Conservation (phyloP, 2,113 vertebrate genomes). For the Antigone vipio region DNA sequence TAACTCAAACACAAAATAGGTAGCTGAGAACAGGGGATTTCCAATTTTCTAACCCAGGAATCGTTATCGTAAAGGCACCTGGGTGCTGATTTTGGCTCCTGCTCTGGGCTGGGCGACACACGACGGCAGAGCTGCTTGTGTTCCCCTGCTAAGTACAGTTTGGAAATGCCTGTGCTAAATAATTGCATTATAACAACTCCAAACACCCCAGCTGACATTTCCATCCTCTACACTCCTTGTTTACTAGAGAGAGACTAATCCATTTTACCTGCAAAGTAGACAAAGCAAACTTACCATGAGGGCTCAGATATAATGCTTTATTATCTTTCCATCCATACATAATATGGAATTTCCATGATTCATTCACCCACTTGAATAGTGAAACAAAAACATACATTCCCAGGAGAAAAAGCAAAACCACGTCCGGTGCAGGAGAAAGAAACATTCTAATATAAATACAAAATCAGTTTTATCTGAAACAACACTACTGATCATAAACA, state of each 20-base stretch:
- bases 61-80: not conserved
- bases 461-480: not conserved
- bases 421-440: not conserved
- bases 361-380: not conserved
- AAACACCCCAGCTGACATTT: not conserved
- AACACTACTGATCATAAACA: not conserved
- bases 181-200: not conserved
- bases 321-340: not conserved
- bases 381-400: slow-evolving; percentile 11
- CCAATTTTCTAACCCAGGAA: not conserved
- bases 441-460: not conserved
- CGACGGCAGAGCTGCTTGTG: not conserved
- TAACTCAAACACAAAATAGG: not conserved
- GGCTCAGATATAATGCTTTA: not conserved
- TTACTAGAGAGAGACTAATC: not conserved
- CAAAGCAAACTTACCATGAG: not conserved
- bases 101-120: not conserved
- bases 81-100: not conserved
- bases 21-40: not conserved
- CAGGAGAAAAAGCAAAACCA: slow-evolving; percentile 23
- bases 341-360: slow-evolving; percentile 18
- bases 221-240: not conserved
- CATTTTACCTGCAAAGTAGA: not conserved
- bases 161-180: not conserved
- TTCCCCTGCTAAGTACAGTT: not conserved